Conservation (phyloP, 2,797 vertebrate genomes). For the Eulemur coronatus region DNA sequence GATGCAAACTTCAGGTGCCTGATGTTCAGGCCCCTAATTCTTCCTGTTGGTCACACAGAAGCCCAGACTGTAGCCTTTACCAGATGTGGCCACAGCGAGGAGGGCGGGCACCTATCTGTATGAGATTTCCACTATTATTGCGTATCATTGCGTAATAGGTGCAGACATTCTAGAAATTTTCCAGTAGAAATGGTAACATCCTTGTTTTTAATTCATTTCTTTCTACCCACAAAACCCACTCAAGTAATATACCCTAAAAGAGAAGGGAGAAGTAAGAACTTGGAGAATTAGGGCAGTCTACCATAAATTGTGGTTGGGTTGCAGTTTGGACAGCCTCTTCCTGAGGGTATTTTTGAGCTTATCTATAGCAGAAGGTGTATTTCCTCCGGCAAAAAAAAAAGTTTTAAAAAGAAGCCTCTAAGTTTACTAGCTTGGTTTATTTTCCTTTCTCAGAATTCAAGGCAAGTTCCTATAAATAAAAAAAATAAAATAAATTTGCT, state of each 20-base stretch:
- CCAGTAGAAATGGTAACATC: neutral
- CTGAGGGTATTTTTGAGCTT: neutral
- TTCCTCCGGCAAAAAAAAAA: neutral
- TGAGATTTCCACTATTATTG: neutral
- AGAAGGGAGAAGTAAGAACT: neutral
- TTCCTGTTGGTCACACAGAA: neutral
- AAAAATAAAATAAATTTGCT: constrained; percentile 29
- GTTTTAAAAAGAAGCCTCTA: neutral
- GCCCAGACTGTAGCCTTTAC: neutral
- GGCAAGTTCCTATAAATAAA: constrained; percentile 39
- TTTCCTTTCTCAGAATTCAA: constrained; percentile 56
- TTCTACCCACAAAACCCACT: neutral
- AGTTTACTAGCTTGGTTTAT: constrained; percentile 23
- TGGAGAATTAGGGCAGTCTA: neutral
- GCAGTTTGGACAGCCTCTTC: neutral
- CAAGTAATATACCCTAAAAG: neutral
- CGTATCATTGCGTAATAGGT: neutral
- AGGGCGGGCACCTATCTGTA: neutral
- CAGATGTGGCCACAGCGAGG: neutral
- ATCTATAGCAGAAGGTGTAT: neutral
- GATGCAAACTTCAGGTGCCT: constrained; percentile 64
- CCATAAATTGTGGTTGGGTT: neutral
- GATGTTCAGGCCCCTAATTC: neutral
- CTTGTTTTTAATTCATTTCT: constrained; percentile 37
- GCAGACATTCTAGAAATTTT: neutral